Base-by-base conservation (phyloP, 92 coral and sea anemone species). In the Epizoanthus scotinus region DNA sequence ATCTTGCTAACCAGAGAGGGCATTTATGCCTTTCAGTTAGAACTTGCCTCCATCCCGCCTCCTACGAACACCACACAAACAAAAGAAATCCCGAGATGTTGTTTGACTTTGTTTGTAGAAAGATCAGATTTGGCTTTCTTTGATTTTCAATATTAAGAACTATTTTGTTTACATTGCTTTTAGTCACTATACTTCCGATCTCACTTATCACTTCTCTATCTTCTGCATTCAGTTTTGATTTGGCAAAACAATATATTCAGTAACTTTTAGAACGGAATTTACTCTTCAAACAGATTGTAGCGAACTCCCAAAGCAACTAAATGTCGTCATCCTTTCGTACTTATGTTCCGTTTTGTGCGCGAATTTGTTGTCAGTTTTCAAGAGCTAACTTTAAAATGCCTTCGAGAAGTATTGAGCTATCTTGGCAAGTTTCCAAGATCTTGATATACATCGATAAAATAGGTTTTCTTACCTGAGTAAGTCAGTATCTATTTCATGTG, bases 111-210 rank as follows among this genome's bases (percentile, higher is more conserved):
- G 63, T 75, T 52, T 82, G 66, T 75, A 56, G 36, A 50, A 42
- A 54, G 59, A 83, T 69, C 57, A 29, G 59, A 66, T 40, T 56
- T 60, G 82, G 77, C 53, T 77, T 78, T 70, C 80, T 71, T 79
- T 85, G 78, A 52, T 75, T 57, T 34, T 67, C 74, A n/a, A 55
- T 56, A 70, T 40, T 19, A 40, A 53, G 34, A 68, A 2, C 61
- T 17, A 75, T 65, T 73, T 38, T 71, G 86, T 82, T 73, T 75
- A 86, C 89, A 74, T 59, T 74, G 71, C 73, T n/a, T 83, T 83
- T 84, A 52, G 84, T 53, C 68, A 54, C 60, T 70, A 55, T 73
- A 87, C 87, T 87, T 87, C 90, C 90, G 87, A 87, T 77, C 83
- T 87, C 87, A 78, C 87, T 87, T 83, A 87, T 81, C 90, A 70